phyloP scores from a whole-genome alignment of 1,140 invertebrate species.

The Drosophila micromelanica region DNA sequence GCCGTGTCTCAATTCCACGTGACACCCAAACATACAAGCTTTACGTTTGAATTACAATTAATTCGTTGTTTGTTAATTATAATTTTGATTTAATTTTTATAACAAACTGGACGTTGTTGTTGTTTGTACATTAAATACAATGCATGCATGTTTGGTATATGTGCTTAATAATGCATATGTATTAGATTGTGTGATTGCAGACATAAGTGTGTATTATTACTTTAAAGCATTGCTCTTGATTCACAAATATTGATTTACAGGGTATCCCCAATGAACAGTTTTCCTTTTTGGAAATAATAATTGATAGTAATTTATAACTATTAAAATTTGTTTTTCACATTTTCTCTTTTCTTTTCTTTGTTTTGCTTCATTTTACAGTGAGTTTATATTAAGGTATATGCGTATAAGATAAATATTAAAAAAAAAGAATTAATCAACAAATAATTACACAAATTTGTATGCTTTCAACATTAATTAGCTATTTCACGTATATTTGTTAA shows the following conservation, averaged over 20 bases:
- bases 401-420: constrained; percentile 34
- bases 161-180: constrained; percentile 19
- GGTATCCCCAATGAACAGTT: constrained; percentile 21
- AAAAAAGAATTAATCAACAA: constrained; percentile 33
- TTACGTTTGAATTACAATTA: too few relatives aligned
- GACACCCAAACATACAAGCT: neutral
- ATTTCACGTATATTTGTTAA: constrained; percentile 67
- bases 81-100: too few relatives aligned
- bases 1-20: constrained; percentile 20
- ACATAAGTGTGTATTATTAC: constrained; percentile 10
- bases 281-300: neutral
- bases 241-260: constrained; percentile 27
- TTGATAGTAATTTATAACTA: constrained; percentile 7
- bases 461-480: constrained; percentile 58
- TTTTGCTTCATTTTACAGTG: constrained; percentile 36
- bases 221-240: constrained; percentile 23
- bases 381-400: constrained; percentile 36
- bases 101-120: constrained; percentile 3
- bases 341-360: constrained; percentile 5
- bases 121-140: constrained; percentile 20
- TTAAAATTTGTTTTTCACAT: constrained; percentile 10
- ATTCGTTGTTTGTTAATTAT: too few relatives aligned
- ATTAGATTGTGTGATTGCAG: neutral
- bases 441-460: constrained; percentile 37
- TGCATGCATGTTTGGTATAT: constrained; percentile 3